These are phyloP conservation scores for Hedychridium roseum DNA, from an alignment of 2,888 invertebrate genomes.

Conservation along the genomic window DNA sequence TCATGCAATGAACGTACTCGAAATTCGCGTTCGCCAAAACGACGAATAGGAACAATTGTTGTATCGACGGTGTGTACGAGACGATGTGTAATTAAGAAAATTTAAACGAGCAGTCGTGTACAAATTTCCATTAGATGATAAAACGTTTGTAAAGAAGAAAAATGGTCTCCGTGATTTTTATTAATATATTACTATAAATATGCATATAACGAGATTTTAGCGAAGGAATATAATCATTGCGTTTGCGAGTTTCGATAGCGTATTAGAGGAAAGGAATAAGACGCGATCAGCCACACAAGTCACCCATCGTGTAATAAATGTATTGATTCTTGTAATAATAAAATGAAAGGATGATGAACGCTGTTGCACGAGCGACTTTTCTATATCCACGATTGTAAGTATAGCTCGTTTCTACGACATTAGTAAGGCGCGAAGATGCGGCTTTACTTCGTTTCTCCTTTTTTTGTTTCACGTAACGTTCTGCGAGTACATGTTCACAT, in stretches of 20 bases:
- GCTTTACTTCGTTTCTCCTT: not conserved
- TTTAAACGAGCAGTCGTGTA: constrained; percentile 54
- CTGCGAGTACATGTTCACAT: constrained; percentile 33
- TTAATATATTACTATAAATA: constrained; percentile 45
- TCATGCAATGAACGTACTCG: no score
- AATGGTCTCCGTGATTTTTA: constrained; percentile 54
- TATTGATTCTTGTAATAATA: not conserved
- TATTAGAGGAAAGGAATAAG: not conserved
- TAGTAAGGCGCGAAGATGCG: not conserved
- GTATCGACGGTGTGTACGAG: no score
- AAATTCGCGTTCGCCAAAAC: constrained; percentile 6
- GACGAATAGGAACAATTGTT: constrained; percentile 15
- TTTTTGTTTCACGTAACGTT: constrained; percentile 30
- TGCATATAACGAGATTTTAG: constrained; percentile 32
- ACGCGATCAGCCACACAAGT: no score
- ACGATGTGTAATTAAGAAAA: constrained; percentile 20
- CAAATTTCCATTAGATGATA: constrained; percentile 57
- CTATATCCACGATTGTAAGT: not conserved
- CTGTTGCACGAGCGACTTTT: not conserved
- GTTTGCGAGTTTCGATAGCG: no score
- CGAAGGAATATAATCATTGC: no score
- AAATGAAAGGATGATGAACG: not conserved
- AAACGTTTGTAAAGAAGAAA: constrained; percentile 52
- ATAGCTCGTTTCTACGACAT: no score
- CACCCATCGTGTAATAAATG: not conserved